These are phyloP conservation scores for Antrozous pallidus DNA, from an alignment of 2,797 vertebrate genomes.

Conservation along the genomic window DNA sequence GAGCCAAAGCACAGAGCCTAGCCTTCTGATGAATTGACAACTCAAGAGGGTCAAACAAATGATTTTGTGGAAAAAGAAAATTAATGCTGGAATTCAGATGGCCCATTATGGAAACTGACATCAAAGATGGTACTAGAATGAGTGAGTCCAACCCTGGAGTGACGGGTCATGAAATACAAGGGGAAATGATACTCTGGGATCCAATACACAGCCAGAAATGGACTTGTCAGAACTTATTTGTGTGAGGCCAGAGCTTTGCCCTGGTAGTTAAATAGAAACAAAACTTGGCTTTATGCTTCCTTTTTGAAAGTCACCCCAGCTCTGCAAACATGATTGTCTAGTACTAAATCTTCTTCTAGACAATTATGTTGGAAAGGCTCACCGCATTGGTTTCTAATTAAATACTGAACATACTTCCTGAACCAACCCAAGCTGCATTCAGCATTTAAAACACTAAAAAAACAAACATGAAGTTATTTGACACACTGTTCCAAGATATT, in stretches of 20 bases:
- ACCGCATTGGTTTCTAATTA: slow-evolving; percentile 10
- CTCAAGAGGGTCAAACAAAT: slow-evolving; percentile 14
- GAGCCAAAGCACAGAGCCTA: background rate
- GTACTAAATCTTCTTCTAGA: background rate
- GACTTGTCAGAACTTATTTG: background rate
- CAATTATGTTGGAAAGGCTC: slow-evolving; percentile 18
- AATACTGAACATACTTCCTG: background rate
- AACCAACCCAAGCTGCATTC: background rate
- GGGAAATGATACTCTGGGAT: background rate
- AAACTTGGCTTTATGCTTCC: background rate
- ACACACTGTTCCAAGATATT: slow-evolving; percentile 11
- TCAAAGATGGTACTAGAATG: background rate
- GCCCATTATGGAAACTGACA: slow-evolving; percentile 39
- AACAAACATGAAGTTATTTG: background rate
- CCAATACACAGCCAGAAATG: background rate
- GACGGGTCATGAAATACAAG: background rate
- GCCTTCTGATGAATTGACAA: background rate
- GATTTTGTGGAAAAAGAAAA: background rate
- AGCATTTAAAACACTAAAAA: background rate
- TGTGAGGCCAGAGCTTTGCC: slow-evolving; percentile 1
- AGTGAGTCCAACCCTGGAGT: background rate
- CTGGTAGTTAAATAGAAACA: slow-evolving; percentile 26
- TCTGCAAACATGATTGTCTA: background rate
- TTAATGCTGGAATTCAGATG: slow-evolving; percentile 1
- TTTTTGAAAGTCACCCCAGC: slow-evolving; percentile 28